These are phyloP conservation scores for Rachycentron canadum DNA, from an alignment of 2,797 vertebrate species.

Conservation along the genomic window DNA sequence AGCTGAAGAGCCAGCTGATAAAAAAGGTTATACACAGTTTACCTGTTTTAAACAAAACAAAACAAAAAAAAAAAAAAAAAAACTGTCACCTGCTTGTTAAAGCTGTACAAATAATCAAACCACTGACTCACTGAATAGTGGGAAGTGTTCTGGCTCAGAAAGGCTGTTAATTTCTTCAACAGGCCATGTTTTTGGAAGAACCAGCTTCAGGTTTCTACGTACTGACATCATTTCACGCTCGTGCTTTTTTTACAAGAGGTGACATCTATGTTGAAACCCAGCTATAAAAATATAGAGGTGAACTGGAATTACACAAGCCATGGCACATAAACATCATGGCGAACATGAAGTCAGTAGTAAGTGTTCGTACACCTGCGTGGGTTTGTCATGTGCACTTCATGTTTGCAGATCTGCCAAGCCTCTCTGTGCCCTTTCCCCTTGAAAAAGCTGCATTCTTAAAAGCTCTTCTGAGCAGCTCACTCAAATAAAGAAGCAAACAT, in stretches of 20 bases:
- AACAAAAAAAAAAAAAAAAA: slow-evolving; percentile 4
- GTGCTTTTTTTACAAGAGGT: slow-evolving; percentile 40
- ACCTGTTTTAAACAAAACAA: background rate
- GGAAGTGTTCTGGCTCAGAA: slow-evolving; percentile 29
- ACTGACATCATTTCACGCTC: slow-evolving; percentile 50
- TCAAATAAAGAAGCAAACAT: slow-evolving; percentile 19
- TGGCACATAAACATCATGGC: slow-evolving; percentile 26
- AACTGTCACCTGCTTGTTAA: slow-evolving; percentile 25
- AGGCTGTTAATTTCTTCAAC: slow-evolving; percentile 31
- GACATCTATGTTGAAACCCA: slow-evolving; percentile 50
- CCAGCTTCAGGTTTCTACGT: slow-evolving; percentile 5
- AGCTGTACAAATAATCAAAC: slow-evolving; percentile 18
- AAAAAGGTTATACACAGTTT: slow-evolving; percentile 29
- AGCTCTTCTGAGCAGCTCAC: background rate
- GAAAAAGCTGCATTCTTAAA: slow-evolving; percentile 6
- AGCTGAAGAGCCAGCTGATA: slow-evolving; percentile 16
- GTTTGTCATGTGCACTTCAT: background rate
- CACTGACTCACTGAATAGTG: slow-evolving; percentile 20
- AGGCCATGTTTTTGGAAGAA: slow-evolving; percentile 30
- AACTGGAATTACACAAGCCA: slow-evolving; percentile 31
- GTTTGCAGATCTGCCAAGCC: slow-evolving; percentile 26
- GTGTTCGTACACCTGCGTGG: slow-evolving; percentile 40
- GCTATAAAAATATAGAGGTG: slow-evolving; percentile 66
- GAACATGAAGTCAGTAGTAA: slow-evolving; percentile 27
- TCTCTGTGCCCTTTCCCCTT: slow-evolving; percentile 2